These are phyloP conservation scores for Glaucomys volans DNA, from an alignment of 2,113 vertebrate genomes.

Conservation along the genomic window DNA sequence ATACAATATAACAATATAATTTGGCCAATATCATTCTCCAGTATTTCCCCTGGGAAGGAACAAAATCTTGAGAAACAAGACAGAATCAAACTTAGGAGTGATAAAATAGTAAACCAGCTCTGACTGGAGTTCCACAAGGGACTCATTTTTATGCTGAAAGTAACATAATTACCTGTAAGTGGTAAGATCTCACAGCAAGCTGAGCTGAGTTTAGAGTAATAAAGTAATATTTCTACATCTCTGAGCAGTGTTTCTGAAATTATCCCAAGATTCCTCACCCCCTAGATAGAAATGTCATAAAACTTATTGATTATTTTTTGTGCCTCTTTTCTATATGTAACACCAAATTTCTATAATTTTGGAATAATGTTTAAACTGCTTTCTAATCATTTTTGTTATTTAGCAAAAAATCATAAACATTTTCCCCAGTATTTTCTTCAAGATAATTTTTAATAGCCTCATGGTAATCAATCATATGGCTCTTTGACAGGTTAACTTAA, in stretches of 20 bases:
- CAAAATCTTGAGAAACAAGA: not conserved
- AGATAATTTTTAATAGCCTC: not conserved
- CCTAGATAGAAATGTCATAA: not conserved
- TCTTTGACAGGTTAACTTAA: not conserved
- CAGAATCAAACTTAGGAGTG: not conserved
- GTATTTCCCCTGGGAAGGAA: not conserved
- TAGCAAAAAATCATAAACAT: not conserved
- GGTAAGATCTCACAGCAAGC: not conserved
- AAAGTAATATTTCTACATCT: not conserved
- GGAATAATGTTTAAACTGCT: not conserved
- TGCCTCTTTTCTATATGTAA: not conserved
- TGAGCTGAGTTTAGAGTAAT: not conserved
- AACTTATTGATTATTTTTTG: not conserved
- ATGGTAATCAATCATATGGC: not conserved
- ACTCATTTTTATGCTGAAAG: not conserved
- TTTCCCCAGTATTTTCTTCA: not conserved
- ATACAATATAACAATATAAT: too few species aligned
- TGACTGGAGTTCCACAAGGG: not conserved
- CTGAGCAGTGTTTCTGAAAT: not conserved
- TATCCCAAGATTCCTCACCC: not conserved
- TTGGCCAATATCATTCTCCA: too few species aligned
- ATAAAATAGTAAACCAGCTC: not conserved
- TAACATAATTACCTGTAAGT: not conserved
- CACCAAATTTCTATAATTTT: not conserved
- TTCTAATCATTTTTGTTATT: not conserved